Conservation (phyloP, 2,113 vertebrate species). For the Polypterus senegalus region DNA sequence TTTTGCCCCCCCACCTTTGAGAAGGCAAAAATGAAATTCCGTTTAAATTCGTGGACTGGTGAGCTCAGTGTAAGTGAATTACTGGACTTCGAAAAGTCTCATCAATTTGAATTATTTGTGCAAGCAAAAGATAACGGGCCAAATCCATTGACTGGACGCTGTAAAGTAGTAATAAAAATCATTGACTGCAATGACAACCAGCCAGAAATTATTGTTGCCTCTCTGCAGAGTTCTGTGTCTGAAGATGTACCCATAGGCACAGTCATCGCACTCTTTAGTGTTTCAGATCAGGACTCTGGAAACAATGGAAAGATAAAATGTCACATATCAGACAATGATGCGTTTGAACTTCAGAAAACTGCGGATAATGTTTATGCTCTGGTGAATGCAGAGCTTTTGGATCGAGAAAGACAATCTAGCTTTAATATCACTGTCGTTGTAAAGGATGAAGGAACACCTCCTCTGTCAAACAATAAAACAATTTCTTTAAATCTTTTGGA, state of each 20-base stretch:
- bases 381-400: slow-evolving; percentile 37
- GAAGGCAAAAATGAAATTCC: slow-evolving; percentile 53
- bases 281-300: slow-evolving; percentile 44
- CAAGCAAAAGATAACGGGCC: slow-evolving; percentile 66
- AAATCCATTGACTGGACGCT: slow-evolving; percentile 59
- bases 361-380: slow-evolving; percentile 46
- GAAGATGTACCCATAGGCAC: slow-evolving; percentile 34
- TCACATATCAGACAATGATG: slow-evolving; percentile 29
- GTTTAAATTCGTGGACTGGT: slow-evolving; percentile 54
- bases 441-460: slow-evolving; percentile 40
- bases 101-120: slow-evolving; percentile 66
- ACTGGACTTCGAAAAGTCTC: slow-evolving; percentile 68
- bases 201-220: slow-evolving; percentile 56
- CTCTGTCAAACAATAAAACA: slow-evolving; percentile 20
- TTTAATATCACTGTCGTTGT: slow-evolving; percentile 45
- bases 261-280: slow-evolving; percentile 46
- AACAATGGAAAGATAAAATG: slow-evolving; percentile 41
- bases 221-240: slow-evolving; percentile 43
- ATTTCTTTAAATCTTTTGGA: slow-evolving; percentile 42
- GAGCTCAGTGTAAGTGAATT: slow-evolving; percentile 59
- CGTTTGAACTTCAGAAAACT: slow-evolving; percentile 39
- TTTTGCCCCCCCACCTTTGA: slow-evolving; percentile 60
- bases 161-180: slow-evolving; percentile 66
- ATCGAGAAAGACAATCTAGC: slow-evolving; percentile 39
- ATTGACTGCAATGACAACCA: slow-evolving; percentile 71